phyloP scores from a whole-genome alignment of 2,113 vertebrate species.

The Rhipidura dahli region DNA sequence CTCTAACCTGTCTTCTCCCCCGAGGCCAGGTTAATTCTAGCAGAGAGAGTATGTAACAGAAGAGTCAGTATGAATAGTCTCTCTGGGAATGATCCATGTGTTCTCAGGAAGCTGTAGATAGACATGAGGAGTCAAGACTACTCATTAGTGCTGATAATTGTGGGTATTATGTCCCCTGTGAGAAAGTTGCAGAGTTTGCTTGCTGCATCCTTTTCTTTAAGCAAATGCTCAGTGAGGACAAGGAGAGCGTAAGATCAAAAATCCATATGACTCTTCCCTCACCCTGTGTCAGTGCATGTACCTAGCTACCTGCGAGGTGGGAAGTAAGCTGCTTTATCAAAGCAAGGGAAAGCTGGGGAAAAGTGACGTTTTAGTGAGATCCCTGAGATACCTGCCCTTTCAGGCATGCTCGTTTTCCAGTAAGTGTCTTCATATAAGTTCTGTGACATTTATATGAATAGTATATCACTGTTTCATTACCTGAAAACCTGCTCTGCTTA shows the following conservation, averaged over 20 bases:
- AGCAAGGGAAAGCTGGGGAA: neutral
- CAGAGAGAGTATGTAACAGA: neutral
- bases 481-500: neutral
- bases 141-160: neutral
- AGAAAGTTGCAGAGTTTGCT: neutral
- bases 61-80: neutral
- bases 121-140: neutral
- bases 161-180: neutral
- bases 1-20: neutral
- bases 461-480: neutral
- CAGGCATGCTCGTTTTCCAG: neutral
- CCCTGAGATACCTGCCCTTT: neutral
- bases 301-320: neutral
- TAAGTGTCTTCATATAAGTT: neutral
- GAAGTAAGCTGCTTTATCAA: neutral
- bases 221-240: neutral
- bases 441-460: neutral
- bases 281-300: accelerated
- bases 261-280: neutral
- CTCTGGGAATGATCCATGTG: neutral
- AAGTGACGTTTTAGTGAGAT: neutral
- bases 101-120: neutral
- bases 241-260: neutral
- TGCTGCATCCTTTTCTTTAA: neutral
- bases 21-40: neutral